Base-by-base conservation (phyloP, 53 echinoderm and acorn worm genomes). In the Astropecten irregularis region DNA sequence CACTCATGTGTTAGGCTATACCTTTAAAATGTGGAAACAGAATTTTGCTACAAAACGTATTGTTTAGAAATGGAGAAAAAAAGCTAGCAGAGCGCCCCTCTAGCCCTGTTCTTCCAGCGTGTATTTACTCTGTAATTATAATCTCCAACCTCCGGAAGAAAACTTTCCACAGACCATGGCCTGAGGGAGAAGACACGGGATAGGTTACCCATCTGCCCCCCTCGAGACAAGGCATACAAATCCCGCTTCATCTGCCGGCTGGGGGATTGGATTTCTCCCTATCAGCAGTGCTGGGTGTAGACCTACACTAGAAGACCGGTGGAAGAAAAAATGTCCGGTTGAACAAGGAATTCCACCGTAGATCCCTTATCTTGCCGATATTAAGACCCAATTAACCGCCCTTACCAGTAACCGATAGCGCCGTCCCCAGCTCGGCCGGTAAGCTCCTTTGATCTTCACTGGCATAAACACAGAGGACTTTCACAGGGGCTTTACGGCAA, bases 331-430 rank as follows among this genome's bases (percentile, higher is more conserved):
- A n/a, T n/a, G n/a, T n/a, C n/a, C n/a, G n/a, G n/a, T n/a, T n/a
- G n/a, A n/a, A n/a, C n/a, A n/a, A n/a, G n/a, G n/a, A n/a, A 79
- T 79, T 79, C 79, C 79, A 4, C 6, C 18, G 61, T 47, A 60
- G 79, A 79, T 79, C 79, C 62, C 79, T 79, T 61, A 79, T 79
- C 79, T 61, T 61, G 62, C 42, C 31, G 79, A 46, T 79, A 56
- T 48, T 79, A 79, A 79, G 48, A 79, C 62, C 79, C 79, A 79
- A 79, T 79, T 79, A 79, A 46, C 44, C 40, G 39, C 49, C 62
- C 44, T 18, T 30, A 21, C 79, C 19, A 46, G 79, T 62, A 79
- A 79, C 62, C 30, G 79, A 79, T 79, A 60, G 44, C 63, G 6
- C 62, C 30, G 32, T 40, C 58, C 25, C 36, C 18, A 58, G 58